Evolutionary conservation across 2,888 invertebrate species (phyloP).

Genomic region (Adelphocoris suturalis): DNA sequence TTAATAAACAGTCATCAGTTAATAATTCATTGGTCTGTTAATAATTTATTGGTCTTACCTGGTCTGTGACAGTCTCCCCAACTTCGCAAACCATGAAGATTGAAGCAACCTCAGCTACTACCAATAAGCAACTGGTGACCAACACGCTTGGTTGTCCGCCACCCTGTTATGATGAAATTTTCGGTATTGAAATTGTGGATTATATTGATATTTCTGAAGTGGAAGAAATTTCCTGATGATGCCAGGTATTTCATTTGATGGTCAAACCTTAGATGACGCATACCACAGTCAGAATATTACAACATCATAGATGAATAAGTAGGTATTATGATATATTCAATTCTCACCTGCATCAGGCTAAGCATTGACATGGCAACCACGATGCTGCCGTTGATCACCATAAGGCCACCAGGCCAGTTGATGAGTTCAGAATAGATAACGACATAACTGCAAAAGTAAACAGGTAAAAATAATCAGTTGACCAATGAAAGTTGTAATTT

Average conservation of each 20-base stretch:
- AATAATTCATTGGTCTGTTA: not conserved
- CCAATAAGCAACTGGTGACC: not conserved
- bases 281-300: no score
- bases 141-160: slow-evolving; percentile 28
- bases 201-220: no score
- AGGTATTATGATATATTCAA: no score
- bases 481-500: no score
- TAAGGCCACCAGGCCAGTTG: slow-evolving; percentile 24
- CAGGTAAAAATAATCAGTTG: no score
- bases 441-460: not conserved
- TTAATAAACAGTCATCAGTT: no score
- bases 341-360: slow-evolving; percentile 8
- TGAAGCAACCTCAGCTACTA: not conserved
- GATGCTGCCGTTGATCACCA: slow-evolving; percentile 33
- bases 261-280: no score
- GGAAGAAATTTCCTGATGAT: no score
- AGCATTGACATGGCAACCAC: slow-evolving; percentile 19
- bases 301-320: no score
- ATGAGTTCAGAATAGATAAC: not conserved
- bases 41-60: not conserved
- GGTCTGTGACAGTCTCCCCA: not conserved
- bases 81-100: slow-evolving; percentile 35
- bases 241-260: no score
- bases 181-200: no score
- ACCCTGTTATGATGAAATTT: not conserved